Percentiles rank a stretch among this genome's conserved stretches.
Evolutionary conservation across 2,888 invertebrate species (phyloP).

Genomic region (Galeopsomyia nigrocyanea): DNA sequence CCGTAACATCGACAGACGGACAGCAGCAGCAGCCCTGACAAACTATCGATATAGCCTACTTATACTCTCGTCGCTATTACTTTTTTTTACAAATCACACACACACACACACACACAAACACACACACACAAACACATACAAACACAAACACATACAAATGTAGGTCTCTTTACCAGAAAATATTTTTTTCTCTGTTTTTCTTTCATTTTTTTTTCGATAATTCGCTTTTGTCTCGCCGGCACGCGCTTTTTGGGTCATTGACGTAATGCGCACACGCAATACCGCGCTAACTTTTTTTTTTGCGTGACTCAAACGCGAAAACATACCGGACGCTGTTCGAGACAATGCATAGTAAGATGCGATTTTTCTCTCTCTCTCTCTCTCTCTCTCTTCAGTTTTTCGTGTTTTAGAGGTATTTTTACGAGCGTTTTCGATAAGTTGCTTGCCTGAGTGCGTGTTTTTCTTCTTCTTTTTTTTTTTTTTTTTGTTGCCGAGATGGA

Average conservation of each 20-base stretch:
- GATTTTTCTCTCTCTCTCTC: too few relatives aligned
- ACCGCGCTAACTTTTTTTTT: constrained; percentile 11
- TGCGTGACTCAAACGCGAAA: constrained; percentile 40
- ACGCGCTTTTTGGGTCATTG: constrained; percentile 45
- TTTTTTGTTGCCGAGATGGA: too few relatives aligned
- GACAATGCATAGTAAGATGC: too few relatives aligned
- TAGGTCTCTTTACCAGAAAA: background rate
- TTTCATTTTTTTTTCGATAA: constrained; percentile 35
- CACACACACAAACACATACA: too few relatives aligned
- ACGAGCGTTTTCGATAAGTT: background rate
- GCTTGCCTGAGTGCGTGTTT: too few relatives aligned
- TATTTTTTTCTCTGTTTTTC: background rate
- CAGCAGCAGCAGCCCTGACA: background rate
- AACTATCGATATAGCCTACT: constrained; percentile 25
- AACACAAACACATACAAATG: too few relatives aligned
- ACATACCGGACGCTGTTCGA: constrained; percentile 5
- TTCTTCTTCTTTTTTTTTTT: too few relatives aligned
- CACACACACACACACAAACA: too few relatives aligned
- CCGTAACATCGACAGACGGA: constrained; percentile 37
- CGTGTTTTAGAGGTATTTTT: background rate
- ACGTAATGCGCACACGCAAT: constrained; percentile 26
- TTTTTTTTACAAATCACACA: background rate
- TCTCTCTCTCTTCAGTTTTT: too few relatives aligned
- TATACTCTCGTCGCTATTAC: background rate
- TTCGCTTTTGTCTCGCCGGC: constrained; percentile 24